Percentiles rank a stretch among this genome's conserved stretches.
Conservation (phyloP, 2,888 invertebrate species). For the Apodemia zela region DNA sequence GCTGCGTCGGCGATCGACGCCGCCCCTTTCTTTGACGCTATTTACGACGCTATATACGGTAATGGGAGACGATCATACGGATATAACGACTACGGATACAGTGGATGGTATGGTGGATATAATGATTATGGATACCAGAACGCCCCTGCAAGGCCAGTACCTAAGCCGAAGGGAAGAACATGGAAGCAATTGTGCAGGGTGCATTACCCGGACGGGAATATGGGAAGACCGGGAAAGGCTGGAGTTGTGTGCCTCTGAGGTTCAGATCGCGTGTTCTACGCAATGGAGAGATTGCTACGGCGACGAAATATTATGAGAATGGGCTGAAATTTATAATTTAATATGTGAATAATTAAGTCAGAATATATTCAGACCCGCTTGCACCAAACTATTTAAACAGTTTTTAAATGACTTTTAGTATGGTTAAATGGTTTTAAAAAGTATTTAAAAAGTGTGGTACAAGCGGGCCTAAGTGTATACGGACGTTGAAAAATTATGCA, state of each 20-base stretch:
- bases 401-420: too few relatives aligned
- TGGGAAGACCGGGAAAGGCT: conserved; percentile 71
- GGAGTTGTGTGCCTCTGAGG: conserved; percentile 83
- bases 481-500: neutral
- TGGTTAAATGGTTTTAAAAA: too few relatives aligned
- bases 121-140: conserved; percentile 38
- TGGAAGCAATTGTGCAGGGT: conserved; percentile 87
- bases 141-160: conserved; percentile 39
- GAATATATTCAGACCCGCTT: too few relatives aligned
- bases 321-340: conserved; percentile 50
- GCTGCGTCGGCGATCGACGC: conserved; percentile 46
- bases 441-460: too few relatives aligned
- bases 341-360: neutral
- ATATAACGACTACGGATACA: conserved; percentile 50
- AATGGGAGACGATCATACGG: conserved; percentile 62
- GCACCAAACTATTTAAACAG: too few relatives aligned
- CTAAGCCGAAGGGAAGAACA: conserved; percentile 63
- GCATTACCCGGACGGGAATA: conserved; percentile 78
- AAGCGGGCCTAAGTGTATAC: neutral
- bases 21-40: conserved; percentile 70
- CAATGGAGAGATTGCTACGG: conserved; percentile 71
- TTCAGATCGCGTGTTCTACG: conserved; percentile 79
- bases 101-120: conserved; percentile 38
- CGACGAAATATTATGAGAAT: conserved; percentile 76
- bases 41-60: conserved; percentile 68